Evolutionary conservation across 2,888 invertebrate species (phyloP).

Genomic region (Philaethria dido): DNA sequence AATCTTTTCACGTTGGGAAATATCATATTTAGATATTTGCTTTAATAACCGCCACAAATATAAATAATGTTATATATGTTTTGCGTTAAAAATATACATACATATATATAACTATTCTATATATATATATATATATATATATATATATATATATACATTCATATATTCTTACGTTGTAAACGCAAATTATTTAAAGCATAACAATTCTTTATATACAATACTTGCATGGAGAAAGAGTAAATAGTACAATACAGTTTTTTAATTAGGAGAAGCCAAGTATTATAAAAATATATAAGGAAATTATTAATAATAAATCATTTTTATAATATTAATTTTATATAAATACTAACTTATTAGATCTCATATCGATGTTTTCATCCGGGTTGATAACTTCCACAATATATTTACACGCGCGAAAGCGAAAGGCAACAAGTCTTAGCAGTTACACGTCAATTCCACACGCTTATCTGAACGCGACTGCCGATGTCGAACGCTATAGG

Average conservation of each 20-base stretch:
- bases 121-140: too few species aligned
- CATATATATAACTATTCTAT: too few species aligned
- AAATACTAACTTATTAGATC: conserved; percentile 35
- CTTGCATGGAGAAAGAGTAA: neutral
- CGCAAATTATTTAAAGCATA: too few species aligned
- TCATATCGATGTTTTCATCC: conserved; percentile 34
- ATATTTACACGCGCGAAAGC: conserved; percentile 35
- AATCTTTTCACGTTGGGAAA: too few species aligned
- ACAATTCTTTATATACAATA: too few species aligned
- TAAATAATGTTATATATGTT: too few species aligned
- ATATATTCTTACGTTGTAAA: too few species aligned
- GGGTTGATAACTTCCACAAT: conserved; percentile 41
- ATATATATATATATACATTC: too few species aligned
- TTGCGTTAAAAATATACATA: too few species aligned
- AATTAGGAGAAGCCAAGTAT: neutral
- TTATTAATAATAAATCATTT: conserved; percentile 1
- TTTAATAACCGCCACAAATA: too few species aligned
- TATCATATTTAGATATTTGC: too few species aligned
- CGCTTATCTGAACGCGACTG: conserved; percentile 33
- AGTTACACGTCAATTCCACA: conserved; percentile 24
- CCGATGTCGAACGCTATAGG: neutral
- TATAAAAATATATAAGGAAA: neutral
- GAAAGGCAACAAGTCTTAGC: neutral
- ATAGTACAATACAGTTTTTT: neutral
- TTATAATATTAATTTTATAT: conserved; percentile 6